Conservation (phyloP, 2,888 invertebrate species). For the Trichogramma dendrolimi region DNA sequence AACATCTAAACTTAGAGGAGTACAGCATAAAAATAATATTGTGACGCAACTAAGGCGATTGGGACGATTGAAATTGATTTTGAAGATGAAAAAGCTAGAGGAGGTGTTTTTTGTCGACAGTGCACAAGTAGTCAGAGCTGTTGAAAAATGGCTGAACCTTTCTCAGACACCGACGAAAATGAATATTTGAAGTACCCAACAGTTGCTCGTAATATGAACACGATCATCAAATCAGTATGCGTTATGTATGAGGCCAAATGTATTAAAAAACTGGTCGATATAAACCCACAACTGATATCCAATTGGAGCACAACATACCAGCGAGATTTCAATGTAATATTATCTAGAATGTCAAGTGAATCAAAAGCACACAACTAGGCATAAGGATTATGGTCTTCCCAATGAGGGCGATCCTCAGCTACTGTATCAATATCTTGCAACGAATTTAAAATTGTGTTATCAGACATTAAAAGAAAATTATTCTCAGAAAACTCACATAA, state of each 20-base stretch:
- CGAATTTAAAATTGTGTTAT: not conserved
- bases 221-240: not conserved
- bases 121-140: not conserved
- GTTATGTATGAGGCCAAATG: not conserved
- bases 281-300: no score
- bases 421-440: not conserved
- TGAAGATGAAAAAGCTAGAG: not conserved
- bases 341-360: not conserved
- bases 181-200: not conserved
- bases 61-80: not conserved
- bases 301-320: no score
- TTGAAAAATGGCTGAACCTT: not conserved
- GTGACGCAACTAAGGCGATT: not conserved
- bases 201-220: not conserved
- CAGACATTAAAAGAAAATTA: not conserved
- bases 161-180: not conserved
- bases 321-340: not conserved
- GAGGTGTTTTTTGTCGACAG: not conserved
- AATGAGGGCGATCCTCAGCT: not conserved
- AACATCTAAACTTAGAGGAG: not conserved
- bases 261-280: not conserved
- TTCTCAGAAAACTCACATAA: not conserved
- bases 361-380: not conserved
- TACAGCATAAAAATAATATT: not conserved
- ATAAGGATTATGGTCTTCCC: not conserved